Percentiles rank a stretch among this genome's conserved stretches.
Conservation (phyloP, 2,888 invertebrate genomes). For the Callinectes sapidus region DNA sequence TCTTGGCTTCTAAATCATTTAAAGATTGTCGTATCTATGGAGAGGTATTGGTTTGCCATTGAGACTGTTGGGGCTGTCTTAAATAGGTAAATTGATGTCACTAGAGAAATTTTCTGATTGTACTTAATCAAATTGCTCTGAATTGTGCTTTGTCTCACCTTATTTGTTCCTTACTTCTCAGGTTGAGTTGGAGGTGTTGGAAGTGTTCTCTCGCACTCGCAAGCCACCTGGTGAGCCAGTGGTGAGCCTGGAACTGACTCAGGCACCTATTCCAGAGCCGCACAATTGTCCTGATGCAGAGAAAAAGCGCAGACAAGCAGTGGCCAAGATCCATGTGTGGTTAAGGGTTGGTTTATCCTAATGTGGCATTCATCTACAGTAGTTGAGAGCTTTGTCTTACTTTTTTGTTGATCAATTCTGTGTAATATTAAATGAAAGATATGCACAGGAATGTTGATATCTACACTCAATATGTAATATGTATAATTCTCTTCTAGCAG, state of each 20-base stretch:
- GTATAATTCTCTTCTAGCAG: neutral
- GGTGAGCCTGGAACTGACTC: conserved; percentile 52
- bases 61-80: no score
- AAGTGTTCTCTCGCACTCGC: conserved; percentile 53
- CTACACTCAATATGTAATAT: neutral
- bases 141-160: neutral
- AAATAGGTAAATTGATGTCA: no score
- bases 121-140: neutral
- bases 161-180: neutral
- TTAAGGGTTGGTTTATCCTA: conserved; percentile 45
- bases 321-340: conserved; percentile 48
- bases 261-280: conserved; percentile 25
- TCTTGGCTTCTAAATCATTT: no score
- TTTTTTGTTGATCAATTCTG: neutral
- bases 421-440: neutral
- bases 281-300: conserved; percentile 54
- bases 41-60: no score
- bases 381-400: neutral
- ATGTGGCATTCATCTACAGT: neutral
- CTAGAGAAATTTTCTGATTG: neutral
- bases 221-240: conserved; percentile 61
- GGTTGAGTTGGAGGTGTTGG: conserved; percentile 60
- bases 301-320: conserved; percentile 54
- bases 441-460: neutral
- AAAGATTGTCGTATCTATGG: no score